Evolutionary conservation across 1,140 invertebrate species (phyloP).

Genomic region (Leptopilina boulardi): DNA sequence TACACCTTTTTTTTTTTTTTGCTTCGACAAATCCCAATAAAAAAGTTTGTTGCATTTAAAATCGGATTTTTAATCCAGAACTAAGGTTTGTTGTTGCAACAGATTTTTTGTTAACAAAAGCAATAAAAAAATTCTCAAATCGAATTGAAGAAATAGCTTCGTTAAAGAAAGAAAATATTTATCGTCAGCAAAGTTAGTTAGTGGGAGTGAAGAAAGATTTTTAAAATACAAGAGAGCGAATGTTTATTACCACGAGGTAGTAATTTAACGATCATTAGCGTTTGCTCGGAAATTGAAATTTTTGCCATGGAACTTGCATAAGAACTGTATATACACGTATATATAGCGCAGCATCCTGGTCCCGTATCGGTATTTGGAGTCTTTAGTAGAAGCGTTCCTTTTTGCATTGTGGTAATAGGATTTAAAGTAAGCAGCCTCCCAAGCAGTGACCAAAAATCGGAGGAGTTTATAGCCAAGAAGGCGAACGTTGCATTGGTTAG

Average conservation of each 20-base stretch:
- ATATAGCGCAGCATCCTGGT: slow-evolving; percentile 2
- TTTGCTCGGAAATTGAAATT: slow-evolving; percentile 23
- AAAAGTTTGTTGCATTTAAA: too few species aligned
- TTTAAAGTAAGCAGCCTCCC: slow-evolving; percentile 68
- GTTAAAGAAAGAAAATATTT: slow-evolving; percentile 9
- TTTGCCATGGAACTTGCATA: not conserved
- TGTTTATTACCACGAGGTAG: slow-evolving; percentile 4
- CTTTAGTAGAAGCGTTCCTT: slow-evolving; percentile 36
- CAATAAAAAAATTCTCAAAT: too few species aligned
- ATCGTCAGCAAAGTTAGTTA: not conserved
- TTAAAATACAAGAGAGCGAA: slow-evolving; percentile 9
- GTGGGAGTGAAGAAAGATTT: not conserved
- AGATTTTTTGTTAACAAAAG: too few species aligned
- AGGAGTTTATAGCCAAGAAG: slow-evolving; percentile 61
- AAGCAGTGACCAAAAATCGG: slow-evolving; percentile 66
- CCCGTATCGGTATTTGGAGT: not conserved
- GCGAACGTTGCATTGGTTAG: slow-evolving; percentile 45
- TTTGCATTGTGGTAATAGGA: slow-evolving; percentile 62
- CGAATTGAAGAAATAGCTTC: too few species aligned
- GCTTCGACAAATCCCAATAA: not conserved
- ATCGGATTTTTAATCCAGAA: too few species aligned
- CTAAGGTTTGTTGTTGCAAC: too few species aligned
- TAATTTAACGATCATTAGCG: slow-evolving; percentile 25
- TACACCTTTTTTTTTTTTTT: not conserved
- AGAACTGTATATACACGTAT: not conserved